Base-by-base conservation (phyloP, 2,888 invertebrate genomes). In the Lottia gigantea region DNA sequence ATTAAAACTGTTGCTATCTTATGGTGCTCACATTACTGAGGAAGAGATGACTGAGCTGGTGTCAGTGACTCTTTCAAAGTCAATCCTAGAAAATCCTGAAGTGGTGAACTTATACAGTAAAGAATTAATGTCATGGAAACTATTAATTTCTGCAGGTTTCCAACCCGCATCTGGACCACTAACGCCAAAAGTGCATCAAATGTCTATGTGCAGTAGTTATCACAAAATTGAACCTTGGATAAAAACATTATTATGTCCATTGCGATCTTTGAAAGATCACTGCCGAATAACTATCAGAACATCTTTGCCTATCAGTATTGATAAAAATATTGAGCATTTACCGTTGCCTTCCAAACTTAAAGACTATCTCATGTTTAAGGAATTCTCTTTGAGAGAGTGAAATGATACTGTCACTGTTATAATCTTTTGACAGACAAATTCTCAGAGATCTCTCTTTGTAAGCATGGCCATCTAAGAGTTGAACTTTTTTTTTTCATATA, bases 41-140 rank as follows among this genome's bases (percentile, higher is more conserved):
- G 82, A 80, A 47, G 85, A 84, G 71, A 83, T 85, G 82, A 83
- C 84, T 8, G 84, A 82, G 25, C 73, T 85, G 14, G 82, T 85
- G 8, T 83, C 83, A 2, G 71, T 85, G 16, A 83, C 81, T 23
- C 73, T 85, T 61, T 83, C 85, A 40, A 85, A 84, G 67, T 81
- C 82, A 25, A 82, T 85, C 65, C 73, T 85, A 46, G 85, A 83
- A 72, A 85, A 85, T 70, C 85, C 85, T 8, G 85, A 85, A 74
- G 80, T 85, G 16, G 76, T 85, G 61, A 78, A 78, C 45, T 82
- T 81, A 61, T 74, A 74, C 47, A 83, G 83, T 67, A 78, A 79
- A 68, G 85, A 85, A 64, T 72, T 85, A 46, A 66, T 80, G 63
- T 80, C 83, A 16, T 85, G 83, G 82, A 76, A 82, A 68, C 73